Evolutionary conservation across 2,113 vertebrate species (phyloP), one percentile per base, ranked within the genome.

Genomic region (Thomomys bottae): DNA sequence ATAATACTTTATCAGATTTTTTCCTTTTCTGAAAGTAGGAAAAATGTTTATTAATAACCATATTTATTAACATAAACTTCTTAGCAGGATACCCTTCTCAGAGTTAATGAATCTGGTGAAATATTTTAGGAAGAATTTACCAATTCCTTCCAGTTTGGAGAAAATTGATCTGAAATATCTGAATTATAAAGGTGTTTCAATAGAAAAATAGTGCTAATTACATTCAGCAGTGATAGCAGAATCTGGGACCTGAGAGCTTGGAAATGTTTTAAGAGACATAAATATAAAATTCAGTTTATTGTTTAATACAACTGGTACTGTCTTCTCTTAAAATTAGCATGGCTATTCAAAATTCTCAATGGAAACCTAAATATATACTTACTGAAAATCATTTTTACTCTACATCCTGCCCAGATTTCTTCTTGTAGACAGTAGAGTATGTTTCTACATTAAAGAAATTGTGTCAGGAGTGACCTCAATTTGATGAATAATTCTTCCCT

Each of bases 41-140:
- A 61, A 86, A 84, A 42, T 17, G 83, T 77, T n/a, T 84, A 94
- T 86, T 42, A 83, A 76, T 61, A 88, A 84, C 18, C 9, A 73
- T 24, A 8, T 80, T 82, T 32, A 85, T 82, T 85, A 85, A 64
- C 59, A 49, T 72, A n/a, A 42, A 17, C 64, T 94, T 67, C 71
- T 57, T 42, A 79, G 23, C 40, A 49, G 0, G 63, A 20, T 54
- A 6, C 34, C 66, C 14, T 24, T 88, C n/a, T 72, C 42, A 77
- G 61, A 85, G 40, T 79, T 84, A 64, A 49, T 85, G 78, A 85
- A 83, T 32, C 30, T 78, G 32, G 30, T 93, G 89, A 93, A 91
- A 71, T 91, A 89, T 80, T 83, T 94, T 78, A 89, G 83, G 79
- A 78, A 91, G 34, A 87, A 67, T 84, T 75, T 83, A 78, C 57